Evolutionary conservation across 2,888 invertebrate genomes (phyloP), one percentile per base, ranked within the genome.

Genomic region (Trichopria drosophilae): DNA sequence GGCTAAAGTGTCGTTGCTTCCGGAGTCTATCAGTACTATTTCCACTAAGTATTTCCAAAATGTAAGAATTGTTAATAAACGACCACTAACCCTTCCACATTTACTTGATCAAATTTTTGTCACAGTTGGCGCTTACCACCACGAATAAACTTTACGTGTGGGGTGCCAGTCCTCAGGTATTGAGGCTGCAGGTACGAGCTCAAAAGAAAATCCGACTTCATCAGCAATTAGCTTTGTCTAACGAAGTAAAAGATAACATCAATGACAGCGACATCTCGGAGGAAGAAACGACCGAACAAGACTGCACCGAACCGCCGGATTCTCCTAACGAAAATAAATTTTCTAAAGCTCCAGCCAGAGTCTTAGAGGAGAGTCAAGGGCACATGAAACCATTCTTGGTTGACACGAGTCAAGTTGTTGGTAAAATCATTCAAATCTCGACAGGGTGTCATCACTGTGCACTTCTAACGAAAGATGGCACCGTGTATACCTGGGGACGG

Each of bases 371-470:
- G 29, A 63, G 57, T 32, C 69, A 71, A 40, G 61, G 63, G 36
- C 85, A 87, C 71, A 78, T 86, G 48, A 67, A 77, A 40, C 88
- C 88, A 15, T 77, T 79, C 40, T 64, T 78, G 4, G 81, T 89
- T 3, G 84, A 87, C 66, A 83, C 82, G 4, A 76, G 77, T 44
- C 79, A 82, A 56, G 82, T 88, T 4, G 78, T 77, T 12, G 86
- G 85, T 0, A 77, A 78, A 53, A 83, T 88, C 44, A 69, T 81
- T 12, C 84, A 86, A 70, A 67, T 75, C 61, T 68, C 88, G 31
- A 86, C 87, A 49, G 94, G 94, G 1, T 88, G 90, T 75, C 87
- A 91, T 68, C 94, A 95, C 72, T 88, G 87, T 28, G 85, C 86
- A 29, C 75, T 91, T 41, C 71, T 91, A 39, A 86, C 87, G 31